A percentile compares a stretch with the other conserved stretches of the same genome.
Evolutionary conservation across 2,113 vertebrate species (phyloP).

Genomic region (Procavia capensis): DNA sequence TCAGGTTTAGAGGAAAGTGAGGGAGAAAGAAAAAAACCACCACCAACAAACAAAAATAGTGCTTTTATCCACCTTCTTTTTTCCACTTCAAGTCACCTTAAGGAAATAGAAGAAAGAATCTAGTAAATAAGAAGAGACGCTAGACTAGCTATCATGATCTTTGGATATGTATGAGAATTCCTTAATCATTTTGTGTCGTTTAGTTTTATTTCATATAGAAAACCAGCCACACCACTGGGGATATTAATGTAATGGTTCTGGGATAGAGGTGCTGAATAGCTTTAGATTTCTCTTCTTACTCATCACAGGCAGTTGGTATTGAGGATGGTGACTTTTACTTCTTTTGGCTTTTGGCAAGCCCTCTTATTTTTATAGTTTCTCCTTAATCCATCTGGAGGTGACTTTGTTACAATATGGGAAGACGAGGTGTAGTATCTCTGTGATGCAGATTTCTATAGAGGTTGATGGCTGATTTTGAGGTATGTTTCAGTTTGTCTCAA

Average conservation of each 20-base stretch:
- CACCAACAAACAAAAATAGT: background rate
- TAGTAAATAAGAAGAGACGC: background rate
- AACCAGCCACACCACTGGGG: background rate
- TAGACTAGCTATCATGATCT: background rate
- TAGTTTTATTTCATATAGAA: background rate
- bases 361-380: background rate
- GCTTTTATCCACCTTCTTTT: background rate
- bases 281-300: background rate
- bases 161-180: background rate
- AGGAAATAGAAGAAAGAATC: background rate
- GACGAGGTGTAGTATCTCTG: background rate
- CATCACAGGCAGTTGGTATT: background rate
- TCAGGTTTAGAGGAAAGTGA: background rate
- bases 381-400: background rate
- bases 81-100: background rate
- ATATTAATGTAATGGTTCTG: background rate
- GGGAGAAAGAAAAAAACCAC: background rate
- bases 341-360: background rate
- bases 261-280: background rate
- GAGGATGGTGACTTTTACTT: background rate
- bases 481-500: background rate
- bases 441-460: accelerated
- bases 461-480: background rate
- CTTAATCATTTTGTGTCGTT: background rate
- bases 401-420: background rate